Conservation (phyloP, 2,113 vertebrate species). For the Porphyrio hochstetteri region DNA sequence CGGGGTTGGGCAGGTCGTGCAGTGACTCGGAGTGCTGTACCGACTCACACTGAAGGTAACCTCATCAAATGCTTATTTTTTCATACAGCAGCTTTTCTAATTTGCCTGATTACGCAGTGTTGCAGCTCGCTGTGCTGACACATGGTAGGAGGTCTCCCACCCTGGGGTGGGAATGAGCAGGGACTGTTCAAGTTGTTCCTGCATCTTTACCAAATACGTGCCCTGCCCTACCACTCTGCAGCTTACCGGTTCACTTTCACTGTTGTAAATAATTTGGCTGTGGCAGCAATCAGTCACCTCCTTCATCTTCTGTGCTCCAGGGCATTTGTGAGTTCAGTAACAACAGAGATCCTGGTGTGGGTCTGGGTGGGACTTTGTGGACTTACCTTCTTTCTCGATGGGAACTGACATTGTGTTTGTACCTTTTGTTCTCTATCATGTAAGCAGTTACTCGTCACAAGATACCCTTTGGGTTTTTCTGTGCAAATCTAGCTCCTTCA, state of each 20-base stretch:
- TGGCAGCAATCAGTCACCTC: not conserved
- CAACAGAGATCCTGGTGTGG: not conserved
- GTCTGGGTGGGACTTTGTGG: not conserved
- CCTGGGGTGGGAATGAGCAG: not conserved
- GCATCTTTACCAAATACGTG: not conserved
- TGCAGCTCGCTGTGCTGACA: rapidly evolving
- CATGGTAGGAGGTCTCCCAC: not conserved
- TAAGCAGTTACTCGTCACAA: not conserved
- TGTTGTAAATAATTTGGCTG: not conserved
- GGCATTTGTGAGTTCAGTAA: not conserved
- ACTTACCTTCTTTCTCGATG: not conserved
- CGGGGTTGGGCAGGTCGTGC: not conserved
- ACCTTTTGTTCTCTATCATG: not conserved
- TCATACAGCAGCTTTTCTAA: not conserved
- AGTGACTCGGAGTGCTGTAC: not conserved
- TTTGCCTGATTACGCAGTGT: not conserved
- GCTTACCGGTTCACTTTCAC: not conserved
- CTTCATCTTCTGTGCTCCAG: not conserved
- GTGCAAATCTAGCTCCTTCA: not conserved
- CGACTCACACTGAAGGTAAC: not conserved
- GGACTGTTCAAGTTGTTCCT: not conserved
- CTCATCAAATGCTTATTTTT: not conserved
- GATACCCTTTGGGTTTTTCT: not conserved
- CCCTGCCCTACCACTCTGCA: not conserved
- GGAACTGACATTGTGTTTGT: not conserved